phyloP scores from a whole-genome alignment of 2,113 vertebrate species.

The Nothobranchius kuhntae region DNA sequence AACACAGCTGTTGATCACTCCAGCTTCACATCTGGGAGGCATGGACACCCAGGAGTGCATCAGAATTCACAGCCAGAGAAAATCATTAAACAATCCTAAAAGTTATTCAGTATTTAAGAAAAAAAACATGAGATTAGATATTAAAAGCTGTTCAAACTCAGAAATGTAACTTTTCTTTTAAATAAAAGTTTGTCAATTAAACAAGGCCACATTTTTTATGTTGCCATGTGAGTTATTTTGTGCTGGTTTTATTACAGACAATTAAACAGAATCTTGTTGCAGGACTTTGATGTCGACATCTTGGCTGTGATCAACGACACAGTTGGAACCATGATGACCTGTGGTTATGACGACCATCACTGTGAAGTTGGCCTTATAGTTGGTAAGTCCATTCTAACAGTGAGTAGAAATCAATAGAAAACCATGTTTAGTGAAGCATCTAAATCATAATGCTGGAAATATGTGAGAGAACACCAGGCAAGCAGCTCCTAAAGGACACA shows the following conservation, averaged over 20 bases:
- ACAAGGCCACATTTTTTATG: background rate
- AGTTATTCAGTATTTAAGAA: too few relatives aligned
- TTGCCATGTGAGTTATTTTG: background rate
- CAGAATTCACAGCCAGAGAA: too few relatives aligned
- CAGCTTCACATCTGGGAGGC: background rate
- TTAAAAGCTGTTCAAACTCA: too few relatives aligned
- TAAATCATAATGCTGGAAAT: too few relatives aligned
- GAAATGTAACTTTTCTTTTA: too few relatives aligned
- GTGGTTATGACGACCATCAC: constrained; percentile 93
- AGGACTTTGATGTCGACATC: constrained; percentile 97
- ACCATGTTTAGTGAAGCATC: too few relatives aligned
- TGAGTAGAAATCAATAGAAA: background rate
- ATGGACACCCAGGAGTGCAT: too few relatives aligned
- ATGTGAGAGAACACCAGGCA: too few relatives aligned
- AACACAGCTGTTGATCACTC: background rate
- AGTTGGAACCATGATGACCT: constrained; percentile 98
- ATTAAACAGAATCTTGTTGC: background rate
- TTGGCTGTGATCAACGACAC: constrained; percentile 96
- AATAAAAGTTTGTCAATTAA: background rate
- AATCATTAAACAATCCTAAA: too few relatives aligned
- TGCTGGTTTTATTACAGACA: background rate
- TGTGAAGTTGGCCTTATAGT: constrained; percentile 97
- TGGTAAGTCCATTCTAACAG: constrained; percentile 78
- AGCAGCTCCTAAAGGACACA: too few relatives aligned
- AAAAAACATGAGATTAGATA: too few relatives aligned